Evolutionary conservation across 2,797 vertebrate species (phyloP), one percentile per base, ranked within the genome.

Genomic region (Melanotaenia trifasciata): DNA sequence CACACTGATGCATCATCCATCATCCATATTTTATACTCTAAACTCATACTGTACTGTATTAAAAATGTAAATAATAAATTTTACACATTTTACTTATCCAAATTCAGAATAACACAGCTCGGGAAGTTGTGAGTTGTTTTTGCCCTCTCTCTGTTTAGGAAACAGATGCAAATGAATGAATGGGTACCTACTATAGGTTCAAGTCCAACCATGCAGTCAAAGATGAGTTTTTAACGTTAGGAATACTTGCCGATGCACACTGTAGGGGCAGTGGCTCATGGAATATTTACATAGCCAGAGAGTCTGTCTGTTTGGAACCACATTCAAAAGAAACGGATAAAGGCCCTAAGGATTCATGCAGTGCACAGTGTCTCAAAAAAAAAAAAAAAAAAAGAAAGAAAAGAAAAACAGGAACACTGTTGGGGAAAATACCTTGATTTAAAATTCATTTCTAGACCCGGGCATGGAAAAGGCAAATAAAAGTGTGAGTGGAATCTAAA

Each of bases 401-500:
- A 3, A 10, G 85, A 83, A 8, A 33, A 33, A 74, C 64, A 88
- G 72, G 60, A 90, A 87, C 78, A 90, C 87, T 91, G 89, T 85
- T 82, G 60, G 80, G 78, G 70, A 90, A 92, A 92, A 90, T 79
- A 90, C 89, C 92, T 94, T 94, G 91, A 93, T 95, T 94, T 93
- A 90, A 93, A 94, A 94, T 94, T 92, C 89, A 90, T 87, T 87
- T 90, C 87, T 90, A 92, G 90, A 93, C 86, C 77, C 87, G 89
- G 86, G 70, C 88, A 88, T 86, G 74, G 88, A 91, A 91, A 87
- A 89, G 75, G 84, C 87, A 92, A 92, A 92, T 90, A 85, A 53
- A 43, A 80, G 63, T 84, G 88, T 83, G 87, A 87, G 86, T 56
- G 67, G 91, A 94, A 94, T 94, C 84, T 83, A 87, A 94, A 94